These are phyloP conservation scores for Meteorus colon DNA, from an alignment of 2,888 invertebrate species.

Conservation along the genomic window DNA sequence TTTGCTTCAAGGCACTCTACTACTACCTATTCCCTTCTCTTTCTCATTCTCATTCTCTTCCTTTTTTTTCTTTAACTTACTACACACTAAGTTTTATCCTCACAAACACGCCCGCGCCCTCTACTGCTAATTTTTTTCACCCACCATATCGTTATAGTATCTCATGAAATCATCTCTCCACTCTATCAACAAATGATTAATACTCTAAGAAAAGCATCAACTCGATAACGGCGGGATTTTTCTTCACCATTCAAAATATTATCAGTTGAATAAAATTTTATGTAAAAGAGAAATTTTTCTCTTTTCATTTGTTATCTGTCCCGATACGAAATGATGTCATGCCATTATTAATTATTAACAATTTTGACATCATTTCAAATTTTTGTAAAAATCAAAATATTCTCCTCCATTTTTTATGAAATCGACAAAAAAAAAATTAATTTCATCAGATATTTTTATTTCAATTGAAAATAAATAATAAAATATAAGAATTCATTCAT, in stretches of 20 bases:
- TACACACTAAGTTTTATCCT: not conserved
- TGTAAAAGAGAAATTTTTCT: too few species aligned
- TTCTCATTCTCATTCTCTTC: not conserved
- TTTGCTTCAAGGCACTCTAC: not conserved
- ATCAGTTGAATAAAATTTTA: too few species aligned
- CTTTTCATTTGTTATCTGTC: too few species aligned
- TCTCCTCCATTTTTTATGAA: too few species aligned
- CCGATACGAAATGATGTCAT: too few species aligned
- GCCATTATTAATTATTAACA: too few species aligned
- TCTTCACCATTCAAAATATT: not conserved
- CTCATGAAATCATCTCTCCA: conserved; percentile 8
- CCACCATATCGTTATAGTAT: not conserved
- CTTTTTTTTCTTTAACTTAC: not conserved
- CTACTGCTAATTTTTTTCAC: not conserved
- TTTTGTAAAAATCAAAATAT: too few species aligned
- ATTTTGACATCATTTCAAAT: too few species aligned
- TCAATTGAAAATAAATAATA: too few species aligned
- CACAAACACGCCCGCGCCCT: not conserved
- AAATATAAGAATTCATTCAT: too few species aligned
- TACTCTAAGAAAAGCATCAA: not conserved
- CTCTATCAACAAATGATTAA: not conserved
- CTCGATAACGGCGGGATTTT: conserved; percentile 30
- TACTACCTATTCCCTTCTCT: not conserved
- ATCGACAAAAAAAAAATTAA: too few species aligned
- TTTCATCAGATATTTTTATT: too few species aligned